Conservation (phyloP, 2,888 invertebrate genomes). For the Petrophora chlorosata region DNA sequence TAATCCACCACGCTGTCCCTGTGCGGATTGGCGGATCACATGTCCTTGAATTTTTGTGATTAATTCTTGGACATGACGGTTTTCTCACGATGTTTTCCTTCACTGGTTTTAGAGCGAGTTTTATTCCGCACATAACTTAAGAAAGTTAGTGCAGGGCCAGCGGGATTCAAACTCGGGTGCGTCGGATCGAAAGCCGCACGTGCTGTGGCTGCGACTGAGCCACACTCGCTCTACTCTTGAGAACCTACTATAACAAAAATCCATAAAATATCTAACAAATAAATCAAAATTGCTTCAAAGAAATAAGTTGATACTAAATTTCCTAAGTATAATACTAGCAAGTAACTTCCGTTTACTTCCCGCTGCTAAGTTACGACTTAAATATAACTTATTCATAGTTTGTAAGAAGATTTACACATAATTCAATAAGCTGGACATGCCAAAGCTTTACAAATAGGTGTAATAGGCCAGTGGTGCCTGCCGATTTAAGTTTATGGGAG, state of each 20-base stretch:
- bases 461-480: slow-evolving; percentile 28
- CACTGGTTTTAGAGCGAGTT: too few species aligned
- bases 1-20: too few species aligned
- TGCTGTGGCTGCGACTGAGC: too few species aligned
- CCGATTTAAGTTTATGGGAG: not conserved
- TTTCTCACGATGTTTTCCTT: too few species aligned
- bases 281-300: slow-evolving; percentile 8
- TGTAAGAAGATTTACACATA: slow-evolving; percentile 43
- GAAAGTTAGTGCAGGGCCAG: too few species aligned
- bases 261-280: slow-evolving; percentile 7
- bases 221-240: too few species aligned
- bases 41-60: too few species aligned
- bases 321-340: slow-evolving; percentile 19
- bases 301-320: slow-evolving; percentile 1
- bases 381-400: slow-evolving; percentile 46
- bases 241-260: not conserved
- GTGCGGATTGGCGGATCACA: too few species aligned
- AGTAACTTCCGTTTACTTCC: slow-evolving; percentile 45
- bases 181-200: too few species aligned
- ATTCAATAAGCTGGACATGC: slow-evolving; percentile 32
- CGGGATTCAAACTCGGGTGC: too few species aligned
- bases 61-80: too few species aligned
- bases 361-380: slow-evolving; percentile 46
- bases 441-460: slow-evolving; percentile 33
- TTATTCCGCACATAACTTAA: too few species aligned